phyloP scores from a whole-genome alignment of 2,888 invertebrate genomes.

The Leptura quadrifasciata region DNA sequence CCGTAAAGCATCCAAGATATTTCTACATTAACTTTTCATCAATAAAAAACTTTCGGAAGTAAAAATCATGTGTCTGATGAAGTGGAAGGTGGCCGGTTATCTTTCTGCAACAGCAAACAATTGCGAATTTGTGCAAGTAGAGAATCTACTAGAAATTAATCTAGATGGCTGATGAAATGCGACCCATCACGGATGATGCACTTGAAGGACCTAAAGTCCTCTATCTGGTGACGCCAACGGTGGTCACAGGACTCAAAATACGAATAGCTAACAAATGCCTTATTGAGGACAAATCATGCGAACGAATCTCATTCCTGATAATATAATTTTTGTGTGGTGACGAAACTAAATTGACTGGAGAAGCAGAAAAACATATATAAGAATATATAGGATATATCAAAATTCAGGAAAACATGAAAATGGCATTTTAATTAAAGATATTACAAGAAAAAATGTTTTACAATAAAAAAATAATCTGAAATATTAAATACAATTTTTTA shows the following conservation, averaged over 20 bases:
- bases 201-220: slow-evolving; percentile 37
- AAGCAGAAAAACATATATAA: not conserved
- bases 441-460: too few species aligned
- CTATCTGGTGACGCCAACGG: slow-evolving; percentile 36
- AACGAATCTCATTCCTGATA: slow-evolving; percentile 38
- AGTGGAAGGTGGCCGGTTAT: slow-evolving; percentile 66
- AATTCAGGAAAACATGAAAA: too few species aligned
- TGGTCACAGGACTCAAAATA: slow-evolving; percentile 39
- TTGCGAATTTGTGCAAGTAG: slow-evolving; percentile 65
- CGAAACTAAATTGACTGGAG: slow-evolving; percentile 28
- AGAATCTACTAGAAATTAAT: slow-evolving; percentile 64
- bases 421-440: too few species aligned
- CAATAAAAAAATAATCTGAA: too few species aligned
- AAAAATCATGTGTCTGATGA: slow-evolving; percentile 64
- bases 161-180: slow-evolving; percentile 61
- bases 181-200: slow-evolving; percentile 47
- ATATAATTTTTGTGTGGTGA: slow-evolving; percentile 24
- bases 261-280: slow-evolving; percentile 38
- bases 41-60: slow-evolving; percentile 40
- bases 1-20: not conserved
- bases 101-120: slow-evolving; percentile 70
- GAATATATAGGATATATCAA: too few species aligned
- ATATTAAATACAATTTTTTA: too few species aligned
- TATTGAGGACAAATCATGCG: slow-evolving; percentile 43
- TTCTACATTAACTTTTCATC: slow-evolving; percentile 7